These are phyloP conservation scores for Tetanocera ferruginea DNA, from an alignment of 2,888 invertebrate species.

Conservation along the genomic window DNA sequence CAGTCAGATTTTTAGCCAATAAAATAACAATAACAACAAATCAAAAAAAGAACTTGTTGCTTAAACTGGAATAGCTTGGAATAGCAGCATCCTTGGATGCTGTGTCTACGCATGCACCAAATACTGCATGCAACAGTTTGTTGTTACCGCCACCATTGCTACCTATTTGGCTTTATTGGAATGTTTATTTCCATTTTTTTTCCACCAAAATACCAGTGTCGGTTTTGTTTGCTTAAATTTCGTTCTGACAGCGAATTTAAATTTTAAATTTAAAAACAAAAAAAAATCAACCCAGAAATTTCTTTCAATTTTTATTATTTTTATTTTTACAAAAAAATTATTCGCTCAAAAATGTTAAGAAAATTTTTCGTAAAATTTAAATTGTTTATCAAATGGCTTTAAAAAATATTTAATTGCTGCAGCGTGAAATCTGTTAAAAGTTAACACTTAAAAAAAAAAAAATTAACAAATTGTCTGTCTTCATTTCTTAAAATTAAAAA, in stretches of 20 bases:
- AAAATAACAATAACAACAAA: no score
- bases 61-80: neutral
- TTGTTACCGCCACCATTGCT: neutral
- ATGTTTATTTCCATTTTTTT: neutral
- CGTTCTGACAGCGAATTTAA: no score
- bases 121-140: constrained; percentile 17
- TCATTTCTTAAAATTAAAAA: neutral
- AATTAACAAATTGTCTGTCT: no score
- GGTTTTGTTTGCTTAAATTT: no score
- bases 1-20: no score
- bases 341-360: neutral
- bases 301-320: neutral
- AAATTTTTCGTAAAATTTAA: neutral
- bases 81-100: neutral
- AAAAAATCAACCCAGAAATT: neutral
- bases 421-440: neutral
- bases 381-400: neutral
- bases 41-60: neutral
- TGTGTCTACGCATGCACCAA: neutral
- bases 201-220: no score
- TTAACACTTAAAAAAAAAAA: neutral
- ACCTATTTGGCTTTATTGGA: neutral
- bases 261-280: no score
- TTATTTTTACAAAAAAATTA: neutral
- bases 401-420: neutral